Percentiles rank a stretch among this genome's conserved stretches.
These are phyloP conservation scores for Psephotus haematonotus DNA, from an alignment of 2,113 vertebrate genomes.

Conservation along the genomic window DNA sequence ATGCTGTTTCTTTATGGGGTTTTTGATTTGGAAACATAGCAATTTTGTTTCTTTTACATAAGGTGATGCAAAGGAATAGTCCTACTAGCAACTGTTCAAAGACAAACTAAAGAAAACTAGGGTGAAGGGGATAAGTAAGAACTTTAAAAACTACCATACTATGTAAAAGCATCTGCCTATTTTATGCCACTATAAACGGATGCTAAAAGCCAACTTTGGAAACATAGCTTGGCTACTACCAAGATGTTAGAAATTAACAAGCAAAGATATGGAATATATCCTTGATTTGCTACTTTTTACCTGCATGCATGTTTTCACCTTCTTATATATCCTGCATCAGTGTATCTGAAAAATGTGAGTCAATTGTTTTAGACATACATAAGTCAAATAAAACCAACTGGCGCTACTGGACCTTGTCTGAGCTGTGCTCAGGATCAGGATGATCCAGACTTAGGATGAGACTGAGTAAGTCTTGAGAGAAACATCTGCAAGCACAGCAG, in stretches of 20 bases:
- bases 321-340: background rate
- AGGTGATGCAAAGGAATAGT: background rate
- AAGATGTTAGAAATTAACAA: background rate
- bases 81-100: background rate
- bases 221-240: background rate
- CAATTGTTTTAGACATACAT: background rate
- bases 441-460: background rate
- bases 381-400: background rate
- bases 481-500: background rate
- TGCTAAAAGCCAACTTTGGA: slow-evolving; percentile 1
- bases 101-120: background rate
- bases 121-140: background rate
- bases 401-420: background rate
- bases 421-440: background rate
- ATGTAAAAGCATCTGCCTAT: slow-evolving; percentile 8
- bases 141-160: background rate
- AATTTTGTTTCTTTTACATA: background rate
- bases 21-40: background rate
- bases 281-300: slow-evolving; percentile 23
- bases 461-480: background rate
- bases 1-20: background rate
- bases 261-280: background rate
- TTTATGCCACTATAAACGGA: background rate
- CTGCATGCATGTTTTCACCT: slow-evolving; percentile 17
- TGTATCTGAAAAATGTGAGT: background rate